Conservation (phyloP, 2,888 invertebrate genomes). For the Platypus cylindrus region DNA sequence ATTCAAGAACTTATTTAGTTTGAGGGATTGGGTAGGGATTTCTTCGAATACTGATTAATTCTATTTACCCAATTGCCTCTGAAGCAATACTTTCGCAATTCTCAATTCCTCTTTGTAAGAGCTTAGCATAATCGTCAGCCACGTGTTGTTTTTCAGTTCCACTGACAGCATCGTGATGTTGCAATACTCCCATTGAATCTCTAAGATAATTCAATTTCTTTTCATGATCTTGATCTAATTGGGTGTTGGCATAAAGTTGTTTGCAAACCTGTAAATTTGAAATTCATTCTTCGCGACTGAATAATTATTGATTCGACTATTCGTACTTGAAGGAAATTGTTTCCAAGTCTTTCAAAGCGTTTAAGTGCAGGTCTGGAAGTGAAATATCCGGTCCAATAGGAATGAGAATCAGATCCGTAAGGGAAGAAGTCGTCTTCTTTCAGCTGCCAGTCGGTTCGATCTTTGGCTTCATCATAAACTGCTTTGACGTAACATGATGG, state of each 20-base stretch:
- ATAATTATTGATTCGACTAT: not conserved
- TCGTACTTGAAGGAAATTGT: slow-evolving; percentile 42
- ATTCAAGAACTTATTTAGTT: no score
- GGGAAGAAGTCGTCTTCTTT: slow-evolving; percentile 46
- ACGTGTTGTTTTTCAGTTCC: slow-evolving; percentile 77
- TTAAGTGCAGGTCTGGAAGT: slow-evolving; percentile 46
- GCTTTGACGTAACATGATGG: slow-evolving; percentile 70
- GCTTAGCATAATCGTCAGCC: slow-evolving; percentile 69
- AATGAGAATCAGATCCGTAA: slow-evolving; percentile 48
- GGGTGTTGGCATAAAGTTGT: slow-evolving; percentile 26
- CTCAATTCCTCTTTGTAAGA: slow-evolving; percentile 51
- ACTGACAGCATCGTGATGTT: slow-evolving; percentile 84
- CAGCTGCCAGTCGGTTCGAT: slow-evolving; percentile 21
- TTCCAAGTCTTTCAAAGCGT: slow-evolving; percentile 38
- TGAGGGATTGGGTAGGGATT: not conserved
- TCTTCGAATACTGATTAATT: no score
- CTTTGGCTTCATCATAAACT: slow-evolving; percentile 36
- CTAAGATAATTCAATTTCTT: slow-evolving; percentile 50
- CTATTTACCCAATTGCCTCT: slow-evolving; percentile 8
- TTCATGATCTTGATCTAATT: slow-evolving; percentile 38
- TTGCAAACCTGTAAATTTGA: slow-evolving; percentile 13
- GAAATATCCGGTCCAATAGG: slow-evolving; percentile 64
- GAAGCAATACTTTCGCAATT: slow-evolving; percentile 34
- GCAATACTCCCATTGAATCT: slow-evolving; percentile 67
- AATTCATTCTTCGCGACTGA: not conserved